Evolutionary conservation across 2,888 invertebrate genomes (phyloP).

Genomic region (Trypoxylon attenuatum): DNA sequence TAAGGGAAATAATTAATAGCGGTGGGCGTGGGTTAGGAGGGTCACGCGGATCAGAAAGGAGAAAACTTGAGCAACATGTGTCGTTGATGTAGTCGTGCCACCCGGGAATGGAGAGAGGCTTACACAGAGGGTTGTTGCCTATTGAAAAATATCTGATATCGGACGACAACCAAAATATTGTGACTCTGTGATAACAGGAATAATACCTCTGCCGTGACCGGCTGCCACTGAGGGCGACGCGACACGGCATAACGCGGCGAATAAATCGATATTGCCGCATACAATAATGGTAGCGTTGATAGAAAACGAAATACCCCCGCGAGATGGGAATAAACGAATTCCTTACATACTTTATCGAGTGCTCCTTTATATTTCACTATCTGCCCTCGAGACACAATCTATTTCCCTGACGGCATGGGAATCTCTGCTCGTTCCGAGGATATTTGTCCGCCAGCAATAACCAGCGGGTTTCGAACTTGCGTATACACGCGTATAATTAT

Average conservation of each 20-base stretch:
- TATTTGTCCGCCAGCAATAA: too few species aligned
- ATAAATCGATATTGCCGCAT: background rate
- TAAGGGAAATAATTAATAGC: slow-evolving; percentile 3
- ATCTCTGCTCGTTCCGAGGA: too few species aligned
- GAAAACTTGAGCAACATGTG: slow-evolving; percentile 20
- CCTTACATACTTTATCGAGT: too few species aligned
- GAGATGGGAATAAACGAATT: too few species aligned
- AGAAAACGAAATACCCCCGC: background rate
- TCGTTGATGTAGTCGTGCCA: background rate
- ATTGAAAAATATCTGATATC: background rate
- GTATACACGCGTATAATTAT: too few species aligned
- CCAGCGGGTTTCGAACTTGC: too few species aligned
- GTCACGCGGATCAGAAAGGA: background rate
- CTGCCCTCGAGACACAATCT: too few species aligned
- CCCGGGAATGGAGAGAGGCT: background rate
- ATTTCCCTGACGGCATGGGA: too few species aligned
- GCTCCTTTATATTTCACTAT: too few species aligned
- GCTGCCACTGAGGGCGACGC: too few species aligned
- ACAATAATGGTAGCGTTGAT: background rate
- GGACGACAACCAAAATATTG: background rate
- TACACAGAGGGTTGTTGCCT: background rate
- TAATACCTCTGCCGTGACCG: background rate
- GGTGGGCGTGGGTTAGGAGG: background rate
- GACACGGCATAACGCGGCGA: background rate
- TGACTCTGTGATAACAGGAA: background rate